A percentile compares a stretch with the other conserved stretches of the same genome.
Conservation (phyloP, 2,888 invertebrate genomes). For the Oxystoma pomonae region DNA sequence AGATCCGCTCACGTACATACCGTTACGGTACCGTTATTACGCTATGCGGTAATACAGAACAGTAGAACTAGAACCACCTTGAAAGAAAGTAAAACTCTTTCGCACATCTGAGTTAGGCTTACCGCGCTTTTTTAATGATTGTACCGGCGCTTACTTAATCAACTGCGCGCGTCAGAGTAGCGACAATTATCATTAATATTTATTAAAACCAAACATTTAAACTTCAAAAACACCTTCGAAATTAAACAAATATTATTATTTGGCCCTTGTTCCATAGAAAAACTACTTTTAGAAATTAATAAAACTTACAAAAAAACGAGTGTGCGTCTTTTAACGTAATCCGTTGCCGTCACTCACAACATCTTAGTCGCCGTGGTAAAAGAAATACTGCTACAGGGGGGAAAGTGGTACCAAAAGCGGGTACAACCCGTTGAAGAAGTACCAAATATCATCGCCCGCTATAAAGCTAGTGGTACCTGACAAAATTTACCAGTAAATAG, state of each 20-base stretch:
- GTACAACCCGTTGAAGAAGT: slow-evolving; percentile 22
- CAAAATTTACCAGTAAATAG: slow-evolving; percentile 40
- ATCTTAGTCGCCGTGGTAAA: neutral
- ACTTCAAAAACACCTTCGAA: too few species aligned
- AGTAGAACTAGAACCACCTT: neutral
- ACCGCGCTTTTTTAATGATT: neutral
- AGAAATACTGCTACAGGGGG: slow-evolving; percentile 29
- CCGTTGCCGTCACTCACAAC: neutral
- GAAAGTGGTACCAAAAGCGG: slow-evolving; percentile 29
- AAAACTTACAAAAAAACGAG: too few species aligned
- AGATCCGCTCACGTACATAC: too few species aligned
- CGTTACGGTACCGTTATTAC: too few species aligned
- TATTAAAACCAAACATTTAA: too few species aligned
- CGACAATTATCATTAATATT: too few species aligned
- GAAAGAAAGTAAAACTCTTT: neutral
- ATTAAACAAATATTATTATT: too few species aligned
- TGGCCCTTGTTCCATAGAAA: too few species aligned
- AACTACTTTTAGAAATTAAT: too few species aligned
- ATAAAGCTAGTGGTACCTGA: slow-evolving; percentile 39
- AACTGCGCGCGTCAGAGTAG: neutral
- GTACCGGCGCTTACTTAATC: neutral
- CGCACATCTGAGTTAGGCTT: neutral
- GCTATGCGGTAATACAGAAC: too few species aligned
- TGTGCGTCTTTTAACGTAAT: too few species aligned
- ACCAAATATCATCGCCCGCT: slow-evolving; percentile 39